Evolutionary conservation across 2,797 vertebrate genomes (phyloP).

Genomic region (Triplophysa yarkandensis): DNA sequence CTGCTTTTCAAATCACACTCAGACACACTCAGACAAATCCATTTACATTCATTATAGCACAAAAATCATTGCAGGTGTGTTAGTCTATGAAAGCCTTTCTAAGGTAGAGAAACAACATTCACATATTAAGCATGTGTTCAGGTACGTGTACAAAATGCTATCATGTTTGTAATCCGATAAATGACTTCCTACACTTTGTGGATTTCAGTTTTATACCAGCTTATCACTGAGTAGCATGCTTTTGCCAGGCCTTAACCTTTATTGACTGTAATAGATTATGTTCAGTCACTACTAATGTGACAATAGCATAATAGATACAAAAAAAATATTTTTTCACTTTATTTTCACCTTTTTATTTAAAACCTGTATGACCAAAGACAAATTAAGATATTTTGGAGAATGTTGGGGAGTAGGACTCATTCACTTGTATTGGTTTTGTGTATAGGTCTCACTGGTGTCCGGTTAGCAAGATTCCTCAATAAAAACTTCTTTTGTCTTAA

Average conservation of each 20-base stretch:
- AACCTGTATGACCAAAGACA: no score
- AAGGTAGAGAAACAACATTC: slow-evolving; percentile 72
- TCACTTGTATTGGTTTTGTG: no score
- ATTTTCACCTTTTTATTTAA: neutral
- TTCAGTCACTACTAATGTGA: slow-evolving; percentile 6
- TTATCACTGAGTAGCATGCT: slow-evolving; percentile 21
- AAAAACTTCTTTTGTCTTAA: no score
- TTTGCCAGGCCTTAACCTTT: neutral
- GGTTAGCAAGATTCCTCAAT: no score
- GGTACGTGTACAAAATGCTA: slow-evolving; percentile 69
- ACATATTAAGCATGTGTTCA: slow-evolving; percentile 70
- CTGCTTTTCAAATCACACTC: slow-evolving; percentile 61
- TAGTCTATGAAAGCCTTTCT: slow-evolving; percentile 71
- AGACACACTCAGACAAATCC: slow-evolving; percentile 47
- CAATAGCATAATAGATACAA: no score
- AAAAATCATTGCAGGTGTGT: slow-evolving; percentile 63
- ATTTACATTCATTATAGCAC: slow-evolving; percentile 46
- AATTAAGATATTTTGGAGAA: no score
- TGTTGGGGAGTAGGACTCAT: no score
- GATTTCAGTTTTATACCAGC: slow-evolving; percentile 16
- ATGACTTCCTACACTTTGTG: slow-evolving; percentile 28
- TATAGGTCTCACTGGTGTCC: no score
- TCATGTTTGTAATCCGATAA: slow-evolving; percentile 67
- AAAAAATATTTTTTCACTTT: no score
- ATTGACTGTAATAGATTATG: neutral